These are phyloP conservation scores for Panthera leo DNA, from an alignment of 2,113 vertebrate genomes.

Conservation along the genomic window DNA sequence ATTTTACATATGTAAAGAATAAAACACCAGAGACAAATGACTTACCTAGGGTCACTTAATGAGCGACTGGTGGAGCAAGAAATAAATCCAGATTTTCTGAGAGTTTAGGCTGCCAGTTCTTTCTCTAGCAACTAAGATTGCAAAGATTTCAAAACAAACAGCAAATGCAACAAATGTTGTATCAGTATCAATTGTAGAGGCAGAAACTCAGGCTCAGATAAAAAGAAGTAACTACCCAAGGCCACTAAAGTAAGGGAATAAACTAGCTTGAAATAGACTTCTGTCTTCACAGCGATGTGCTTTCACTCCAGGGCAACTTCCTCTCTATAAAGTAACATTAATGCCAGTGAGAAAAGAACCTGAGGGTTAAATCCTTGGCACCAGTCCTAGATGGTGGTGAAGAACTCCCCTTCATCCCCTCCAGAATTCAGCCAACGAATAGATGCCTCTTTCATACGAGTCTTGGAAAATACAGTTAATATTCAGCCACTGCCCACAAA, in stretches of 20 bases:
- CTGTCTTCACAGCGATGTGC: neutral
- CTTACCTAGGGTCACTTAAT: neutral
- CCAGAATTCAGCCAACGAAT: neutral
- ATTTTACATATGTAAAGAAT: neutral
- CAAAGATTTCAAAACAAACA: neutral
- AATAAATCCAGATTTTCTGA: neutral
- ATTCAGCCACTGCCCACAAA: neutral
- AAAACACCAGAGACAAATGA: neutral
- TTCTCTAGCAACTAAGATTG: neutral
- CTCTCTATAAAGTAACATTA: neutral
- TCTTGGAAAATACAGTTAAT: conserved; percentile 22
- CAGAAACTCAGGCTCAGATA: neutral
- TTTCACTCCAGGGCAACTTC: conserved; percentile 7
- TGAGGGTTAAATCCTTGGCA: neutral
- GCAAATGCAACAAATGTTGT: neutral
- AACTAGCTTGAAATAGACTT: neutral
- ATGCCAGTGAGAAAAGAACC: neutral
- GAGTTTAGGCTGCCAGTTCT: neutral
- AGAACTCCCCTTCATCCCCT: neutral
- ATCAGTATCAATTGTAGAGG: neutral
- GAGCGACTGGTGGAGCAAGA: neutral
- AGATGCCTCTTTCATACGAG: neutral
- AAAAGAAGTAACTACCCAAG: neutral
- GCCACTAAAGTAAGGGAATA: neutral
- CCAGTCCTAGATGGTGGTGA: neutral